Evolutionary conservation across 53 echinoderm and acorn worm species (phyloP), one percentile per base, ranked within the genome.

Genomic region (Paracentrotus lividus): DNA sequence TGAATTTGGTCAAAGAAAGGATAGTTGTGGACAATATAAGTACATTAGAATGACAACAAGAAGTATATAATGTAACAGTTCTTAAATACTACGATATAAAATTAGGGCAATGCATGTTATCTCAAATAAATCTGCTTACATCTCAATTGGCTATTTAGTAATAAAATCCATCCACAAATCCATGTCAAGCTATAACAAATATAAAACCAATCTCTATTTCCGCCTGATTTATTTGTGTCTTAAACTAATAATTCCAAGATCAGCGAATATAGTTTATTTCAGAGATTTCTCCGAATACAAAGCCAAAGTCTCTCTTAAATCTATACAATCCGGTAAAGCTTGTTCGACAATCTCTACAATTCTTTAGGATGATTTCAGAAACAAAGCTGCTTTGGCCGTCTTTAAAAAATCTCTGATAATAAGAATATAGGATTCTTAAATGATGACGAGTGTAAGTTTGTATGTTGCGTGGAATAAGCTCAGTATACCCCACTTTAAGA

Each of bases 51-150:
- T 6, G 7, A 29, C 10, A 29, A 26, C 13, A 9, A 72, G 40
- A 6, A 40, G 21, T 38, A 72, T 5, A 27, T 49, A 12, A n/a
- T 77, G n/a, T 45, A 81, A n/a, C 47, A 24, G 81, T 45, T 81
- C 26, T 47, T 34, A 47, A 69, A 40, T 38, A 1, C 72, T 72
- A 81, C 20, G 45, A 77, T 24, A 47, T 72, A 81, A 81, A 81
- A 81, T 81, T 81, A 81, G 78, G 78, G 8, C 26, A n/a, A 23
- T 8, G 44, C 14, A 47, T 81, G 81, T 81, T 81, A 81, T 81
- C 81, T 45, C 81, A 24, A 81, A 81, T 47, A 27, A 81, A 81
- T 81, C 49, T 81, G 27, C 81, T 49, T 81, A n/a, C n/a, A 49
- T 81, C 44, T 81, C 47, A 81, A 47, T 26, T 14, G 47, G 26